Evolutionary conservation across 2,888 invertebrate species (phyloP), one percentile per base, ranked within the genome.

Genomic region (Pseudococcus viburni): DNA sequence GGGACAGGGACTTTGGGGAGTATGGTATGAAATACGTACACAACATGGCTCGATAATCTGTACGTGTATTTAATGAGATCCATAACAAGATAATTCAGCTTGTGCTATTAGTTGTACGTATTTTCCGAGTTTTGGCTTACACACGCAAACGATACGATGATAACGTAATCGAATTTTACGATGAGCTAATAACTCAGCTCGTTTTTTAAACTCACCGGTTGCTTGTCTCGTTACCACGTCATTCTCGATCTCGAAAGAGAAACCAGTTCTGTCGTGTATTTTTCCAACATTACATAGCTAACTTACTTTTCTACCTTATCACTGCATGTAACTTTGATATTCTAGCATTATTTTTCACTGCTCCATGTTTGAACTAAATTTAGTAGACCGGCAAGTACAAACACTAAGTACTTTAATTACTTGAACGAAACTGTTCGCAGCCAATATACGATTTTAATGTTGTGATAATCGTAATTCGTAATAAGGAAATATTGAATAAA

Each of bases 321-420:
- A 55, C 7, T 17, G 3, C 26, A 33, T 33, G 3, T 33, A 33
- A 55, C 15, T 55, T 55, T 55, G 55, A 55, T 55, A 17, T 55
- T 55, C 55, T 15, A 55, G 17, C 55, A 55, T 55, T 8, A 46
- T 12, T 11, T 46, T 46, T 46, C 12, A 46, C 12, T 46, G 46
- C 46, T 46, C 7, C 46, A 46, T 68, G 12, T 68, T 68, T 68
- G 22, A 68, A 68, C 68, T 68, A 22, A 68, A 68, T 22, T 68
- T 26, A 26, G 68, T 22, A 68, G 68, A 68, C 68, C 68, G 68
- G 3, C 26, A 33, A 33, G 26, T 33, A 33, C 26, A 33, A 1
- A 33, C 3, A 33, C 26, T n/a, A n/a, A 33, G 26, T 33, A 33
- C 26, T 1, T 15, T 12, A 55, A 55, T 12, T 55, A 17, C 55